These are phyloP conservation scores for Stegastes partitus DNA, from an alignment of 2,113 vertebrate species.

Conservation along the genomic window DNA sequence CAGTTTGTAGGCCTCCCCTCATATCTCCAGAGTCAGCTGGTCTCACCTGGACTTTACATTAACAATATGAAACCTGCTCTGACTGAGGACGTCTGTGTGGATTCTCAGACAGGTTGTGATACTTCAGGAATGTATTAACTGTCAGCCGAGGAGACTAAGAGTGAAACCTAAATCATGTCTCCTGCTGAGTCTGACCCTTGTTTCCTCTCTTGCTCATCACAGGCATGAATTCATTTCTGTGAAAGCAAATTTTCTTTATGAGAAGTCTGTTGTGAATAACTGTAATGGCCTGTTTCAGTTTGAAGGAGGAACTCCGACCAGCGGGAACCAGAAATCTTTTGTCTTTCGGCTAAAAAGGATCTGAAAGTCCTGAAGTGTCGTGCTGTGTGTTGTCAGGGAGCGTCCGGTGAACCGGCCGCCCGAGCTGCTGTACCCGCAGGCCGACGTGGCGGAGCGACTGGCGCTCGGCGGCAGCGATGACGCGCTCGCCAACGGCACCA, in stretches of 20 bases:
- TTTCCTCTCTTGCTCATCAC: not conserved
- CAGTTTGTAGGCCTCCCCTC: no score
- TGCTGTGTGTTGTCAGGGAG: conserved; percentile 72
- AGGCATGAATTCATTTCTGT: not conserved
- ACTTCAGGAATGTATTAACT: no score
- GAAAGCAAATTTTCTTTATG: no score
- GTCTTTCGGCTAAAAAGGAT: conserved; percentile 1
- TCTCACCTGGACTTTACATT: no score
- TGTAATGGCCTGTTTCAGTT: not conserved
- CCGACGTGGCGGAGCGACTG: conserved; percentile 89
- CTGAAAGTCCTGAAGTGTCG: conserved; percentile 23
- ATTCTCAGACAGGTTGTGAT: no score
- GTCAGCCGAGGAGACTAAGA: no score
- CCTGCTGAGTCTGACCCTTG: not conserved
- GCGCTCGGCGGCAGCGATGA: conserved; percentile 89
- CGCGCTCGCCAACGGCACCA: conserved; percentile 90
- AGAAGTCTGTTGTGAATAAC: no score
- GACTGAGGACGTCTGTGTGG: no score
- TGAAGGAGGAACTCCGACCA: conserved; percentile 21
- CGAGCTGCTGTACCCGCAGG: conserved; percentile 87
- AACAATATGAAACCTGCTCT: no score
- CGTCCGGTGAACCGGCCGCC: conserved; percentile 56
- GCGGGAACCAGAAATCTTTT: conserved; percentile 22
- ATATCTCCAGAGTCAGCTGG: no score
- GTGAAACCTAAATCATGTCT: no score